Evolutionary conservation across 2,888 invertebrate species (phyloP), one percentile per base, ranked within the genome.

Genomic region (Rhodophaea formosa): DNA sequence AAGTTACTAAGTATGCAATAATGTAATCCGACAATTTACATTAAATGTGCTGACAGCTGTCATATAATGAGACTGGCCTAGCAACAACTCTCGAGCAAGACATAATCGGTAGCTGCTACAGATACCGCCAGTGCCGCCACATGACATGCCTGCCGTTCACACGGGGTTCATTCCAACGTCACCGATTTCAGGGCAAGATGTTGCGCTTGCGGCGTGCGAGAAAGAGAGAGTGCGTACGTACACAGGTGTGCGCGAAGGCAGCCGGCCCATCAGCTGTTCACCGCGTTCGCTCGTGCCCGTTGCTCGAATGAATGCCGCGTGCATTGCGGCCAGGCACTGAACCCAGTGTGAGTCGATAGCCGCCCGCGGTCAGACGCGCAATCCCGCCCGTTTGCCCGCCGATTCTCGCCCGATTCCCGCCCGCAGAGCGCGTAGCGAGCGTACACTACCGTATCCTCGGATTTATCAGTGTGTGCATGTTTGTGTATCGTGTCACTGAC

Each of bases 191-290:
- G 76, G 72, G 72, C 80, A 75, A 77, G 75, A 79, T 73, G 75
- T 60, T 79, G 82, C 81, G 82, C 70, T 55, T 68, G 74, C 74
- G 75, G 68, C 74, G 76, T 72, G 85, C 72, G 80, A 70, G 82
- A 84, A 80, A 84, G 85, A 86, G 86, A 86, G 86, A 85, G 85
- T 81, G 82, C 69, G 67, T 45, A 62, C 55, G 56, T 66, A 68
- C 84, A 88, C 89, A 88, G 89, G 89, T 88, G 89, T 86, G 87
- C 84, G 78, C 72, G 63, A 68, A 64, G 68, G 69, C 84, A 79
- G 81, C 80, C 82, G 82, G 79, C 75, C 66, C 78, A 83, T 88
- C 88, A 88, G 86, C 87, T 88, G 86, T 86, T 88, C 84, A 71
- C 62, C 70, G 75, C 77, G 79, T 69, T 67, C 79, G 81, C 82